Percentiles rank a stretch among this genome's conserved stretches.
These are phyloP conservation scores for Pseudobourletiella spinata DNA, from an alignment of 1,140 invertebrate species.

Conservation along the genomic window DNA sequence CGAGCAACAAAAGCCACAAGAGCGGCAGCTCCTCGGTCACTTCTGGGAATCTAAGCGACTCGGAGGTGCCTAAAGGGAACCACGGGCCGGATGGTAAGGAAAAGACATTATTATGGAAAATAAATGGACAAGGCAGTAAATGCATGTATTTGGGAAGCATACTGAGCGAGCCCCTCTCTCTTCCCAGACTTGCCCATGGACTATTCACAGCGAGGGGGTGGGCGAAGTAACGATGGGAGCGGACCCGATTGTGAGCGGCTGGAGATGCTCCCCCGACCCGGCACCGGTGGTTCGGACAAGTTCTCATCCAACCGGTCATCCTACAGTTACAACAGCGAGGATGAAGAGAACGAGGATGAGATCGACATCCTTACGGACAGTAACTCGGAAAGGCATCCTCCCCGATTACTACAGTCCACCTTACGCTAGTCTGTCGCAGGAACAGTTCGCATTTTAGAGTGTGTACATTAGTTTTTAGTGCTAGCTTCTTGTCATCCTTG, in stretches of 20 bases:
- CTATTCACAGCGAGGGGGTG: constrained; percentile 24
- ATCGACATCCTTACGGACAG: constrained; percentile 31
- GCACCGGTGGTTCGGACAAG: constrained; percentile 3
- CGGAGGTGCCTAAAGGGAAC: constrained; percentile 20
- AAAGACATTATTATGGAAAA: too few relatives aligned
- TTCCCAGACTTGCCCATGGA: constrained; percentile 32
- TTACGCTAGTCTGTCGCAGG: constrained; percentile 6
- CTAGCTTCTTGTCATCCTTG: too few relatives aligned
- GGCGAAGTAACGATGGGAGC: neutral
- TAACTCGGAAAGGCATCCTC: neutral
- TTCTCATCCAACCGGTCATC: constrained; percentile 23
- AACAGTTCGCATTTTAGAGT: too few relatives aligned
- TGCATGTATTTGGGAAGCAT: too few relatives aligned
- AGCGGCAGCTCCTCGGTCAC: constrained; percentile 7
- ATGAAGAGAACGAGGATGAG: constrained; percentile 32
- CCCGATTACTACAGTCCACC: neutral
- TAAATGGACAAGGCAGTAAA: too few relatives aligned
- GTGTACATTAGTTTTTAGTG: too few relatives aligned
- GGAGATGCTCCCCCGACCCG: neutral
- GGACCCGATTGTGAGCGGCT: constrained; percentile 15
- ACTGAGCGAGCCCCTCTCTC: too few relatives aligned
- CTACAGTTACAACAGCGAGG: constrained; percentile 19
- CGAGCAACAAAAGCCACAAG: constrained; percentile 23
- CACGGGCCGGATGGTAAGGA: constrained; percentile 10
- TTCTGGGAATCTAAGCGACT: constrained; percentile 22